Percentiles rank a stretch among this genome's conserved stretches.
These are phyloP conservation scores for Myxocyprinus asiaticus DNA, from an alignment of 2,113 vertebrate species.

Conservation along the genomic window DNA sequence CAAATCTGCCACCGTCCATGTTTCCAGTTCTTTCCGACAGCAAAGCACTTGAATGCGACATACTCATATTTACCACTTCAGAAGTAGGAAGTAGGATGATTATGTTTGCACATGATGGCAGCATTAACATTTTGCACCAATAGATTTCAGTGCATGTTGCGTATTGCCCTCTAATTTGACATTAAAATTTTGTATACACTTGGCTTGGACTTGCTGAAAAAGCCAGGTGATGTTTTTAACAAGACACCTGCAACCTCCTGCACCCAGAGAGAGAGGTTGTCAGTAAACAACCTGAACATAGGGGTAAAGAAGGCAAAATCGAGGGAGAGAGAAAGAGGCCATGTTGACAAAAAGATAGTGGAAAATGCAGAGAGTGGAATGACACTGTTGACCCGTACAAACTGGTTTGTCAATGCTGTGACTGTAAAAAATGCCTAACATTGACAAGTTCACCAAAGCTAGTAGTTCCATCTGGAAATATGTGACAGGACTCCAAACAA, in stretches of 20 bases:
- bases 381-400: neutral
- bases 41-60: too few species aligned
- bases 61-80: too few species aligned
- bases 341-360: neutral
- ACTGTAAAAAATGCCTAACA: neutral
- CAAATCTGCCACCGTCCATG: too few species aligned
- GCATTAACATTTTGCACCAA: too few species aligned
- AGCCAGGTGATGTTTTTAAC: neutral
- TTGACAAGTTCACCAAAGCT: neutral
- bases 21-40: too few species aligned
- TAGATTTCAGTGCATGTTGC: neutral
- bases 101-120: too few species aligned
- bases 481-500: constrained; percentile 10
- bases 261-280: neutral
- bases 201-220: neutral
- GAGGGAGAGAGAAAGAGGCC: neutral
- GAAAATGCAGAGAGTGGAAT: too few species aligned
- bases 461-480: neutral
- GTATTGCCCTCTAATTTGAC: constrained; percentile 16
- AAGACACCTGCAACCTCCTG: neutral
- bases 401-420: neutral
- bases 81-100: too few species aligned
- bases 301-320: neutral
- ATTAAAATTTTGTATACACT: constrained; percentile 10
- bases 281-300: constrained; percentile 36